These are phyloP conservation scores for Lysiphlebus fabarum DNA, from an alignment of 1,140 invertebrate species.

Conservation along the genomic window DNA sequence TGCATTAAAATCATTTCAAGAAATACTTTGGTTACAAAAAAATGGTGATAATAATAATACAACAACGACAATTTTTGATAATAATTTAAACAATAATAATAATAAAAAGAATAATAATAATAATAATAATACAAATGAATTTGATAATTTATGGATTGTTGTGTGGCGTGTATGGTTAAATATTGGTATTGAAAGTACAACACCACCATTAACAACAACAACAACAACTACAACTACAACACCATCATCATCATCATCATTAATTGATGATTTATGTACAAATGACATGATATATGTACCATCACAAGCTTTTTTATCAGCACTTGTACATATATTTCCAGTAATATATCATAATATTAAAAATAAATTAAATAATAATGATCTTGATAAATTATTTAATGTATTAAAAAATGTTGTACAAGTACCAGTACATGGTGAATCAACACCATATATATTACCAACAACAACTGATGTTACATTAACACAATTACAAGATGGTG, in stretches of 20 bases:
- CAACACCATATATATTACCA: constrained; percentile 75
- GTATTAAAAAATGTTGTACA: constrained; percentile 76
- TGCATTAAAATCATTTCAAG: constrained; percentile 92
- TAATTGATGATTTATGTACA: too few species aligned
- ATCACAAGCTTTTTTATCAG: constrained; percentile 87
- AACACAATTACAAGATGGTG: constrained; percentile 79
- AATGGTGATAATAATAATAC: constrained; percentile 39
- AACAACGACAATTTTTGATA: background rate
- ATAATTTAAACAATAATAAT: constrained; percentile 32
- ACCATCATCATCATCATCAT: constrained; percentile 48
- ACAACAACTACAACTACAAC: constrained; percentile 49
- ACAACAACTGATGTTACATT: constrained; percentile 71
- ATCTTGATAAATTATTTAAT: constrained; percentile 76
- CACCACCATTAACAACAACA: constrained; percentile 51
- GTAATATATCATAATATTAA: constrained; percentile 88
- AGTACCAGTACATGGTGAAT: constrained; percentile 79
- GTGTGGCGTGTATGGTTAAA: constrained; percentile 85
- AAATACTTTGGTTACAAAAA: constrained; percentile 74
- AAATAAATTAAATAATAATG: constrained; percentile 69
- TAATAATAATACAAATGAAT: constrained; percentile 49
- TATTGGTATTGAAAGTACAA: constrained; percentile 76
- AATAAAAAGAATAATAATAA: constrained; percentile 39
- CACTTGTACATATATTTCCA: constrained; percentile 91
- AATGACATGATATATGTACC: constrained; percentile 68
- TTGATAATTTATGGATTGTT: constrained; percentile 69